phyloP scores from a whole-genome alignment of 2,113 vertebrate genomes.

The Petrocephalus microphthalmus region DNA sequence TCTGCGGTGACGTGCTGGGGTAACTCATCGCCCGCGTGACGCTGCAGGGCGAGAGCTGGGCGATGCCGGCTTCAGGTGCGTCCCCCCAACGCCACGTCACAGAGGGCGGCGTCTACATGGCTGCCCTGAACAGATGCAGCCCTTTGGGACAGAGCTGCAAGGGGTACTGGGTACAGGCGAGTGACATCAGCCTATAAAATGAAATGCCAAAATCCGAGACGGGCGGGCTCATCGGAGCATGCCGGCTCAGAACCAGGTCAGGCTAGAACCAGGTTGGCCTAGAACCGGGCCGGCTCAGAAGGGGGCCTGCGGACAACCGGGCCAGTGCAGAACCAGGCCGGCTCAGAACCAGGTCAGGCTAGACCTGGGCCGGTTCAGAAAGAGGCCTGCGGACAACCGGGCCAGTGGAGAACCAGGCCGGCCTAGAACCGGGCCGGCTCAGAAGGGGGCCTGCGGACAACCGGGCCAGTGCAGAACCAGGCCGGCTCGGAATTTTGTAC shows the following conservation, averaged over 20 bases:
- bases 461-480: neutral
- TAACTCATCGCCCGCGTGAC: conserved; percentile 47
- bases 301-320: neutral
- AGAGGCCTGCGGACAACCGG: too few relatives aligned
- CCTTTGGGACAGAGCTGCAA: conserved; percentile 32
- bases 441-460: neutral
- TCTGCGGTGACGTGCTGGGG: conserved; percentile 54
- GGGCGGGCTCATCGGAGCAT: neutral
- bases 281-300: neutral
- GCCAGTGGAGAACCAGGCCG: neutral
- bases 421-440: neutral
- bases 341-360: neutral
- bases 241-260: neutral
- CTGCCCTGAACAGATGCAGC: conserved; percentile 33
- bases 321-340: neutral
- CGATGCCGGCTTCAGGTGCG: conserved; percentile 38
- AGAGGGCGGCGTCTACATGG: conserved; percentile 49
- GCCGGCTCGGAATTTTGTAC: neutral
- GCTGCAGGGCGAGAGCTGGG: conserved; percentile 48
- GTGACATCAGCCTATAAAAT: conserved; percentile 29
- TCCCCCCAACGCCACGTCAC: conserved; percentile 16
- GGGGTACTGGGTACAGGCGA: conserved; percentile 14
- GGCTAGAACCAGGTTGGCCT: neutral
- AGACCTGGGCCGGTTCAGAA: neutral
- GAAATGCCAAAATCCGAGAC: neutral